Percentiles rank a stretch among this genome's conserved stretches.
Evolutionary conservation across 2,113 vertebrate genomes (phyloP).

Genomic region (Erythrolamprus reginae): DNA sequence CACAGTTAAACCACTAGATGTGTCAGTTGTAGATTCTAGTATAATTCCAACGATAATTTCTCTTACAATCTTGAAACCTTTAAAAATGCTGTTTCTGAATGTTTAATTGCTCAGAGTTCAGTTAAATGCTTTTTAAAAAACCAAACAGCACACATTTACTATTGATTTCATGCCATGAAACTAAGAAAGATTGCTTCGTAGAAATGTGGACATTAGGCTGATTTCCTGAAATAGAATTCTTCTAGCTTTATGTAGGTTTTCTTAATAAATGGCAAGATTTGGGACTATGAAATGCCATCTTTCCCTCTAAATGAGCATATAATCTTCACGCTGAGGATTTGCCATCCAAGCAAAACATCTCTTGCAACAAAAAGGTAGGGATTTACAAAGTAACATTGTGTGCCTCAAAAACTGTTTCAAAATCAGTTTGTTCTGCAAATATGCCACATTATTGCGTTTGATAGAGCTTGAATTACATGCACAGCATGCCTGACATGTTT

Average conservation of each 20-base stretch:
- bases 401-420: background rate
- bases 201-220: background rate
- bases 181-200: background rate
- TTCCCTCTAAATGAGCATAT: background rate
- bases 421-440: background rate
- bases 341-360: background rate
- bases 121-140: background rate
- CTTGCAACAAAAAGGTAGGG: background rate
- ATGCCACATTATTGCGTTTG: background rate
- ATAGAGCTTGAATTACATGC: background rate
- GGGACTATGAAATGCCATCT: background rate
- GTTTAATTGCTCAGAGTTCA: background rate
- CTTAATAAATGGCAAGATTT: background rate
- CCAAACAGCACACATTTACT: background rate
- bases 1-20: background rate
- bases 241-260: background rate
- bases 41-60: constrained; percentile 15
- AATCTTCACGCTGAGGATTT: background rate
- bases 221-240: background rate
- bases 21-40: constrained; percentile 30
- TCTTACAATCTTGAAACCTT: constrained; percentile 14
- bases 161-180: background rate
- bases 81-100: constrained; percentile 7
- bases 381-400: background rate
- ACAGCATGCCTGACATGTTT: background rate